Conservation (phyloP, 1,140 invertebrate genomes). For the Neelides sp. region DNA sequence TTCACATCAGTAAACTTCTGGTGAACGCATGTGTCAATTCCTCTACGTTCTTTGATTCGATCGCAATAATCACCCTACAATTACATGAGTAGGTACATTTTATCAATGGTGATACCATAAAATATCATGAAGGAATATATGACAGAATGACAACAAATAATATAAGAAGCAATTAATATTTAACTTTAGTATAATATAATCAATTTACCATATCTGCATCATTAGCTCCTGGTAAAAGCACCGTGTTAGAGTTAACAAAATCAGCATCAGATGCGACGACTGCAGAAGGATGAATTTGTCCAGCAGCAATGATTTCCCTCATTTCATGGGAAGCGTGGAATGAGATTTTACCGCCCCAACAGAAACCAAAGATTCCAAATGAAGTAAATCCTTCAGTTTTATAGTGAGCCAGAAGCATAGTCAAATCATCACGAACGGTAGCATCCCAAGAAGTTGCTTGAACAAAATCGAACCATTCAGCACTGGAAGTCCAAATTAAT, state of each 20-base stretch:
- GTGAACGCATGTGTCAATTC: constrained; percentile 12
- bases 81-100: no score
- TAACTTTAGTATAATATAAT: not conserved
- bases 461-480: no score
- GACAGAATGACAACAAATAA: no score
- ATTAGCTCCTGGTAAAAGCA: not conserved
- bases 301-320: constrained; percentile 4
- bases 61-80: no score
- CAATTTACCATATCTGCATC: constrained; percentile 7
- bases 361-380: constrained; percentile 10
- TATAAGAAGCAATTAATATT: no score
- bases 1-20: constrained; percentile 20
- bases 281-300: constrained; percentile 1
- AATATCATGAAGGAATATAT: no score
- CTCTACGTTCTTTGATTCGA: constrained; percentile 9
- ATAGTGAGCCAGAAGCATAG: constrained; percentile 6
- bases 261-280: not conserved
- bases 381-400: constrained; percentile 4
- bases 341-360: constrained; percentile 9
- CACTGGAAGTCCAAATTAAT: no score
- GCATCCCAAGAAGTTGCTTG: constrained; percentile 8
- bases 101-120: no score
- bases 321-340: not conserved
- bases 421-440: constrained; percentile 7
- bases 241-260: constrained; percentile 1